Evolutionary conservation across 2,888 invertebrate species (phyloP).

Genomic region (Drosophila pseudotakahashii): DNA sequence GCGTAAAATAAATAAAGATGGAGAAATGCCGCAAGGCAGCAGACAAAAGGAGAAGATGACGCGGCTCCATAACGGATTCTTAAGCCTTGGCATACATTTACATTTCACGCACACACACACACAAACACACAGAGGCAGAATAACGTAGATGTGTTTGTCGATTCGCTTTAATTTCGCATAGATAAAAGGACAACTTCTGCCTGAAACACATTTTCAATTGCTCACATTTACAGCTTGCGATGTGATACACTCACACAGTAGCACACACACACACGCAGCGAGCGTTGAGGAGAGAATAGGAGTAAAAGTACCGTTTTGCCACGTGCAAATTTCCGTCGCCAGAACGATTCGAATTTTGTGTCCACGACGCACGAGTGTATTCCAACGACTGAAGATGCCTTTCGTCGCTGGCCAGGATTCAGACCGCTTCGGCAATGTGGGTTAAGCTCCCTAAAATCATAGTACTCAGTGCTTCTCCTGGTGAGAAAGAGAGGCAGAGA

Average conservation of each 20-base stretch:
- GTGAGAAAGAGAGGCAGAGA: background rate
- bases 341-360: slow-evolving; percentile 52
- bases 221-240: slow-evolving; percentile 37
- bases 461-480: background rate
- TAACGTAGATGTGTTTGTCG: slow-evolving; percentile 23
- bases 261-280: slow-evolving; percentile 5
- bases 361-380: slow-evolving; percentile 81
- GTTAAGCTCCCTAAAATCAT: slow-evolving; percentile 47
- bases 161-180: slow-evolving; percentile 39
- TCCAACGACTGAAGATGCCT: slow-evolving; percentile 80
- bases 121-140: background rate
- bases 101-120: slow-evolving; percentile 21
- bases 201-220: slow-evolving; percentile 40
- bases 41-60: slow-evolving; percentile 30
- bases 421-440: slow-evolving; percentile 51
- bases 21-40: slow-evolving; percentile 39
- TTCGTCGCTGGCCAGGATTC: slow-evolving; percentile 50
- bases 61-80: slow-evolving; percentile 30
- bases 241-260: slow-evolving; percentile 21
- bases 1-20: slow-evolving; percentile 26
- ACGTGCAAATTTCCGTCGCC: slow-evolving; percentile 39
- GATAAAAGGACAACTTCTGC: slow-evolving; percentile 36
- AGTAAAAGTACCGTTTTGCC: slow-evolving; percentile 33
- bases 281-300: slow-evolving; percentile 19
- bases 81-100: slow-evolving; percentile 41